Conservation (phyloP, 2,113 vertebrate species). For the Chrysochloris asiatica region DNA sequence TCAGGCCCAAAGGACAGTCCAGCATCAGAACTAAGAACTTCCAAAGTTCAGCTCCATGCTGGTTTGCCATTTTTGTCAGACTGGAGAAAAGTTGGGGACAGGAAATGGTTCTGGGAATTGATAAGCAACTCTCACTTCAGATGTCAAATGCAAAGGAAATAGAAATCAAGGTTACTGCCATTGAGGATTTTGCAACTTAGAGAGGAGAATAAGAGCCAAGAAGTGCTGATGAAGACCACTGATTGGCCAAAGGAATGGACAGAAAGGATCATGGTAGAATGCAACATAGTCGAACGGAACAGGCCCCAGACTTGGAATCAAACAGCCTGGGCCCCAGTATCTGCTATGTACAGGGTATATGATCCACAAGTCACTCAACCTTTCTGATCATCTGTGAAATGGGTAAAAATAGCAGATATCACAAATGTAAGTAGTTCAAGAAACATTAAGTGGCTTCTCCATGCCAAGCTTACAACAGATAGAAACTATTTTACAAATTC, state of each 20-base stretch:
- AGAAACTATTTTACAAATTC: background rate
- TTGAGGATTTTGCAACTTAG: background rate
- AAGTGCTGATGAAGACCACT: background rate
- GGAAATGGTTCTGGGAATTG: background rate
- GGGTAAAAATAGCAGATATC: background rate
- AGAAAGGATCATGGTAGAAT: background rate
- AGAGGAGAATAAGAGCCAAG: background rate
- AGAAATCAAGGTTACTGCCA: background rate
- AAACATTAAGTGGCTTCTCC: background rate
- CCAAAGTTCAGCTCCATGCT: background rate
- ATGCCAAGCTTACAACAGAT: no score
- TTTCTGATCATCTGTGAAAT: slow-evolving; percentile 8
- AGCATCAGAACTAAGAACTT: background rate
- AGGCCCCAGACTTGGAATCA: background rate
- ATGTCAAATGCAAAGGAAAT: background rate
- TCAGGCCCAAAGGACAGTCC: background rate
- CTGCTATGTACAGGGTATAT: background rate
- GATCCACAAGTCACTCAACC: background rate
- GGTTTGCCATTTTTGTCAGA: background rate
- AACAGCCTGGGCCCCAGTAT: background rate
- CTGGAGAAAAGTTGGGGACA: background rate
- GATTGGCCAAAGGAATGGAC: background rate
- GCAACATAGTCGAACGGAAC: fast-evolving
- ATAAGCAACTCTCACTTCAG: background rate
- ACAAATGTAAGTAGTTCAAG: background rate